Evolutionary conservation across 2,888 invertebrate species (phyloP).

Genomic region (Molanna angustata): DNA sequence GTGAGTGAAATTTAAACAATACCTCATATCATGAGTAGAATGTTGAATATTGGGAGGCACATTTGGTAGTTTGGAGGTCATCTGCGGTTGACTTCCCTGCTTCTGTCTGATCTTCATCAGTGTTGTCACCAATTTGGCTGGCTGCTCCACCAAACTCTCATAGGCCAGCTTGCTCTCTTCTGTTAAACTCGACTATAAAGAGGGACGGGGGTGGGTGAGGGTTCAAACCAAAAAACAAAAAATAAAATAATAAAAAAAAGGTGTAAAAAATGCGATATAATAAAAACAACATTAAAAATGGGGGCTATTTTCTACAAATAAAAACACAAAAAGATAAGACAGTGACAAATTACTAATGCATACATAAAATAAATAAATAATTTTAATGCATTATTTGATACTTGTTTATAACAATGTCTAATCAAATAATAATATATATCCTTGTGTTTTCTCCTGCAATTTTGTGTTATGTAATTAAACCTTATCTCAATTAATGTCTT

Average conservation of each 20-base stretch:
- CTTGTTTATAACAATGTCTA: no score
- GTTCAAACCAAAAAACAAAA: slow-evolving; percentile 1
- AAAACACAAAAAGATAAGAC: slow-evolving; percentile 37
- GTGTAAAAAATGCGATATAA: neutral
- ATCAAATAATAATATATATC: no score
- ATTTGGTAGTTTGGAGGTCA: no score
- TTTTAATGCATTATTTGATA: no score
- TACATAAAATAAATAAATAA: slow-evolving; percentile 10
- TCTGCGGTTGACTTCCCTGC: slow-evolving; percentile 41
- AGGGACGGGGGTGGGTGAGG: slow-evolving; percentile 9
- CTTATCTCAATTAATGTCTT: no score
- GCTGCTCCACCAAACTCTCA: slow-evolving; percentile 84
- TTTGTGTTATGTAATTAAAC: no score
- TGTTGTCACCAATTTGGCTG: slow-evolving; percentile 39
- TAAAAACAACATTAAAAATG: slow-evolving; percentile 26
- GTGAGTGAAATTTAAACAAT: no score
- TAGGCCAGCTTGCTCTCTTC: slow-evolving; percentile 92
- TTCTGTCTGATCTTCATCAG: slow-evolving; percentile 38
- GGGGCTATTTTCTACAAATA: no score
- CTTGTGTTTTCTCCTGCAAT: no score
- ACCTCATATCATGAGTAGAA: no score
- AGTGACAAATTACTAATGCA: slow-evolving; percentile 32
- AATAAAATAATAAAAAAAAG: slow-evolving; percentile 14
- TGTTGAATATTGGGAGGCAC: no score
- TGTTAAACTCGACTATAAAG: slow-evolving; percentile 72